A percentile compares a stretch with the other conserved stretches of the same genome.
Evolutionary conservation across 92 coral and sea anemone species (phyloP).

Genomic region (Porites cylindrica): DNA sequence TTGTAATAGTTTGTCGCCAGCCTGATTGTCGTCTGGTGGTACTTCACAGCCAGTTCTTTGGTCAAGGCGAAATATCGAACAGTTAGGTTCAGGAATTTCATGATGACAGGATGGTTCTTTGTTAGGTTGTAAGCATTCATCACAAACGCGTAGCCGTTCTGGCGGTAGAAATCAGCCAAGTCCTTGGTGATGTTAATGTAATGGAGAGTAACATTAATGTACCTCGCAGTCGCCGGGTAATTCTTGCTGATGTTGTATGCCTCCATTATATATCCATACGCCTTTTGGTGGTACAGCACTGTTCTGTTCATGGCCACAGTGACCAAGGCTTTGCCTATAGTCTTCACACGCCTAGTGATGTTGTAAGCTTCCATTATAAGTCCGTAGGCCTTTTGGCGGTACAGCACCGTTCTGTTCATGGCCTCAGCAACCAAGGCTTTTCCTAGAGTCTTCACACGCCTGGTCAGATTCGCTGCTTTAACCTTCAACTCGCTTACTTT

Average conservation of each 20-base stretch:
- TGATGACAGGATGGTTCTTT: constrained; percentile 54
- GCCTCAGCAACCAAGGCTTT: constrained; percentile 37
- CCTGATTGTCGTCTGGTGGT: constrained; percentile 25
- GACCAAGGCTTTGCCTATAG: constrained; percentile 32
- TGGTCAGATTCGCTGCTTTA: constrained; percentile 31
- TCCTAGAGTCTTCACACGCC: constrained; percentile 20
- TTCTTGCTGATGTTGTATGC: constrained; percentile 66
- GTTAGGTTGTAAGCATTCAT: constrained; percentile 65
- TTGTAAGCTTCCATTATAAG: constrained; percentile 55
- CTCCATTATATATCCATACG: constrained; percentile 39
- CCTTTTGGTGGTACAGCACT: constrained; percentile 30
- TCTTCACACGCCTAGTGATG: constrained; percentile 28
- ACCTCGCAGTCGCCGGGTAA: constrained; percentile 27
- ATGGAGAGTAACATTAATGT: constrained; percentile 71
- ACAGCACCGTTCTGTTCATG: constrained; percentile 11
- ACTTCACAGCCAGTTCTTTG: constrained; percentile 58
- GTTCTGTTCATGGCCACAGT: constrained; percentile 25
- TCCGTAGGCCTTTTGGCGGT: constrained; percentile 36
- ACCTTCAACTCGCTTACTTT: constrained; percentile 59
- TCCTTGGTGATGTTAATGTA: constrained; percentile 73
- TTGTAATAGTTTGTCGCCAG: constrained; percentile 47
- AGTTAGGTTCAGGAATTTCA: constrained; percentile 65
- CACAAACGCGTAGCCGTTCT: constrained; percentile 46
- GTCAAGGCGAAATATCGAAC: constrained; percentile 66
- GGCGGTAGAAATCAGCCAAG: constrained; percentile 49